Conservation (phyloP, 1,140 invertebrate genomes). For the Rhyacophila brunnea region DNA sequence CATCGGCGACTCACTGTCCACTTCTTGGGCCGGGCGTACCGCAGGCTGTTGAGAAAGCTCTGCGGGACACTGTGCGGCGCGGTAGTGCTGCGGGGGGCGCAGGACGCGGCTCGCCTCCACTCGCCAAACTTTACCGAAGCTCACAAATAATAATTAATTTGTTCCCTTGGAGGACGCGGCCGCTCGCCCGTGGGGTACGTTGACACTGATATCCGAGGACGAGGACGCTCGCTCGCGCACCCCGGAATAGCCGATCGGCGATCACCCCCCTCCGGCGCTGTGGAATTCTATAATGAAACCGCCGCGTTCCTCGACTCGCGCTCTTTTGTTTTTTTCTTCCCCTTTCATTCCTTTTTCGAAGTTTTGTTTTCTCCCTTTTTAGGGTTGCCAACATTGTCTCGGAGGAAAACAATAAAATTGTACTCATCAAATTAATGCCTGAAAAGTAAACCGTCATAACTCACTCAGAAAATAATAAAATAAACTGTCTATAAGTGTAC, state of each 20-base stretch:
- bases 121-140: conserved; percentile 17
- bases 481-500: too few relatives aligned
- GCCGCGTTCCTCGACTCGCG: conserved; percentile 15
- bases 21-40: too few relatives aligned
- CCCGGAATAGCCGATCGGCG: not conserved
- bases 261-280: conserved; percentile 1
- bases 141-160: not conserved
- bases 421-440: too few relatives aligned
- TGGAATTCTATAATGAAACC: conserved; percentile 23
- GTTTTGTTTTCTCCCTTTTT: conserved; percentile 10
- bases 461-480: too few relatives aligned
- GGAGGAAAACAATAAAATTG: too few relatives aligned
- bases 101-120: too few relatives aligned
- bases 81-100: not conserved
- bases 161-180: too few relatives aligned
- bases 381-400: too few relatives aligned
- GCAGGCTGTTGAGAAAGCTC: conserved; percentile 10
- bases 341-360: conserved; percentile 2
- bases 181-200: too few relatives aligned
- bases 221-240: not conserved
- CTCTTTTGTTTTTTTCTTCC: conserved; percentile 8
- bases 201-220: too few relatives aligned
- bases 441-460: too few relatives aligned
- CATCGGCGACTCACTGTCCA: too few relatives aligned
- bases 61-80: not conserved